phyloP scores from a whole-genome alignment of 1,140 invertebrate species.

The Ceratina japonica region DNA sequence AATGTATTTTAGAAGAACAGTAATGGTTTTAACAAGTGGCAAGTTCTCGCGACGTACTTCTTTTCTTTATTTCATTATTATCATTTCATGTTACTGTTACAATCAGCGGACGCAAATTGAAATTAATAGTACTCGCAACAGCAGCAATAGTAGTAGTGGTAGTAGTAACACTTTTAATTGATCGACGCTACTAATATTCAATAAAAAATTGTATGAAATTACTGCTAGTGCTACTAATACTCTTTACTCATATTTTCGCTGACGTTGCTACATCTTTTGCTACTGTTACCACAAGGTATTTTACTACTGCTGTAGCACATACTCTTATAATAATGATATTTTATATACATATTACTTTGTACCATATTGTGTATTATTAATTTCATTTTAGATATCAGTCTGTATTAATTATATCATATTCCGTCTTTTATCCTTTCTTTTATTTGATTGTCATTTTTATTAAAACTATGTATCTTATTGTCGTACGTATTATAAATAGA shows the following conservation, averaged over 20 bases:
- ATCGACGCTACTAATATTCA: neutral
- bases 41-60: constrained; percentile 18
- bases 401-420: constrained; percentile 8
- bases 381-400: neutral
- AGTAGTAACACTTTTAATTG: constrained; percentile 7
- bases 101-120: too few relatives aligned
- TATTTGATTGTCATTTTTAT: constrained; percentile 1
- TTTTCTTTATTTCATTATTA: constrained; percentile 19
- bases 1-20: neutral
- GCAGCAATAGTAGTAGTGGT: constrained; percentile 13
- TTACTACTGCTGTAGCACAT: constrained; percentile 17
- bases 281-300: constrained; percentile 14
- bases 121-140: constrained; percentile 19
- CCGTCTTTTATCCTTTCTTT: neutral
- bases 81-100: neutral
- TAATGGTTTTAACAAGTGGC: constrained; percentile 7
- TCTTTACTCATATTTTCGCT: constrained; percentile 8
- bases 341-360: neutral
- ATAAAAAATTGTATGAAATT: neutral
- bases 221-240: neutral
- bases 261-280: neutral
- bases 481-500: neutral
- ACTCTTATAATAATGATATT: constrained; percentile 21
- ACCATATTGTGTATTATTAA: constrained; percentile 9
- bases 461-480: neutral